phyloP scores from a whole-genome alignment of 92 coral and sea anemone genomes.

The Muricea muricata region DNA sequence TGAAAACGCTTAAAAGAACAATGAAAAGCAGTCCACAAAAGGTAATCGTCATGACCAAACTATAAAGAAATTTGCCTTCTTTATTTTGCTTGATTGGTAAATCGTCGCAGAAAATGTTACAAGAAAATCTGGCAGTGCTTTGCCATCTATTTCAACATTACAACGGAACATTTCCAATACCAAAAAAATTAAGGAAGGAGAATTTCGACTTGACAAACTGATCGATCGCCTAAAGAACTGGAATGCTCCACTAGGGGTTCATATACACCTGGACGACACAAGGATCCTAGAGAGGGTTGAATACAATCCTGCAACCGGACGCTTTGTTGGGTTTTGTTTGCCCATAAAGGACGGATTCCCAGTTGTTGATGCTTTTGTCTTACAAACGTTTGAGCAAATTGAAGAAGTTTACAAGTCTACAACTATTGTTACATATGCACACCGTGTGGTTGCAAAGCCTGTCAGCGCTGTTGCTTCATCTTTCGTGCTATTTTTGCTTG shows the following conservation, averaged over 20 bases:
- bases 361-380: background rate
- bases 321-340: conserved; percentile 1
- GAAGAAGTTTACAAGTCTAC: background rate
- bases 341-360: background rate
- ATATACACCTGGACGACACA: background rate
- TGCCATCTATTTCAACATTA: background rate
- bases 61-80: background rate
- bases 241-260: background rate
- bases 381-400: background rate
- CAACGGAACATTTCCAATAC: background rate
- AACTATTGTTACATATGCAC: background rate
- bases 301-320: background rate
- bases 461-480: conserved; percentile 7
- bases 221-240: background rate
- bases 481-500: background rate
- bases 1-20: background rate
- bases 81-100: conserved; percentile 5
- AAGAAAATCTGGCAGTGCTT: background rate
- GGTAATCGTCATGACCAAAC: background rate
- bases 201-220: background rate
- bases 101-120: background rate
- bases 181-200: background rate
- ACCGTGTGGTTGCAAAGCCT: conserved; percentile 3
- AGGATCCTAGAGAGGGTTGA: background rate
- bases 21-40: background rate